Evolutionary conservation across 2,888 invertebrate species (phyloP).

Genomic region (Agrypnus murinus): DNA sequence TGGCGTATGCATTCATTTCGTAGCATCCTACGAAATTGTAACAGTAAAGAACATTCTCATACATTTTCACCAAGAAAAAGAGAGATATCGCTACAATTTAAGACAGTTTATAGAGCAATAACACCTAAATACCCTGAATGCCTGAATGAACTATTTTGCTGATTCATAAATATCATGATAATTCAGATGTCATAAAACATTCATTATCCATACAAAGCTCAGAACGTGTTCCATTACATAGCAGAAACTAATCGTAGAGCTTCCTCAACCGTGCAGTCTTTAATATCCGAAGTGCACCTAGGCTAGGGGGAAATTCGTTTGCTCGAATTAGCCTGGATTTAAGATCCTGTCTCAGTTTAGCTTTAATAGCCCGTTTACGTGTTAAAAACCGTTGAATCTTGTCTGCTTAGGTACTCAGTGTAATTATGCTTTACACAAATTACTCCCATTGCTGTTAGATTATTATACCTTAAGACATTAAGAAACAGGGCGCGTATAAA

Average conservation of each 20-base stretch:
- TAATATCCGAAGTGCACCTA: conserved; percentile 27
- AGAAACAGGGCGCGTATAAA: conserved; percentile 25
- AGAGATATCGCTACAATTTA: too few relatives aligned
- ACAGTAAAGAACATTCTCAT: too few relatives aligned
- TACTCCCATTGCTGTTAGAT: conserved; percentile 28
- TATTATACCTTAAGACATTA: conserved; percentile 31
- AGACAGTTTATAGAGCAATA: too few relatives aligned
- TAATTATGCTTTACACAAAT: conserved; percentile 39
- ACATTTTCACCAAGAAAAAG: too few relatives aligned
- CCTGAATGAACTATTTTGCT: too few relatives aligned
- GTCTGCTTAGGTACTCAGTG: conserved; percentile 24
- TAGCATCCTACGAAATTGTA: too few relatives aligned
- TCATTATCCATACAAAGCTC: too few relatives aligned
- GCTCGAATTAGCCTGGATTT: conserved; percentile 32
- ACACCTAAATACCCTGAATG: too few relatives aligned
- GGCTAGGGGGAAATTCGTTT: conserved; percentile 20
- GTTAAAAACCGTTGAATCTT: conserved; percentile 33
- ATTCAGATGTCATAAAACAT: too few relatives aligned
- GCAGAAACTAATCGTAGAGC: conserved; percentile 3
- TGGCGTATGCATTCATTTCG: too few relatives aligned
- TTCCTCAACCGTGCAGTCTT: conserved; percentile 12
- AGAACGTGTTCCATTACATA: too few relatives aligned
- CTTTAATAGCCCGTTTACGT: conserved; percentile 35
- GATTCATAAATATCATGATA: too few relatives aligned
- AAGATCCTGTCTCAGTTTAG: conserved; percentile 34